These are phyloP conservation scores for Stegophylla sp. DNA, from an alignment of 2,888 invertebrate species.

Conservation along the genomic window DNA sequence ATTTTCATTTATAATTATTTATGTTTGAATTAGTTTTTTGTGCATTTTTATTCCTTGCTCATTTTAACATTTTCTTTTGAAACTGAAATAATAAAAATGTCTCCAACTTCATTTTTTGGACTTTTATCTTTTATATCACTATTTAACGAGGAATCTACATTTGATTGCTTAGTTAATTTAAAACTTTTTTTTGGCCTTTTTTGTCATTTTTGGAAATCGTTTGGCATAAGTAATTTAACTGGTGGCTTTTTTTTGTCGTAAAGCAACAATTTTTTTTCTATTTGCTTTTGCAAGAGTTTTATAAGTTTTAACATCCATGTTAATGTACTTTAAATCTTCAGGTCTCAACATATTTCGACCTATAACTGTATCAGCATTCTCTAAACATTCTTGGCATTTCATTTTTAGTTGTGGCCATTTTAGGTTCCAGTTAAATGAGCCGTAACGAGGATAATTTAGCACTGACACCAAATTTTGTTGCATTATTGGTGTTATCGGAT, in stretches of 20 bases:
- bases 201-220: neutral
- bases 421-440: conserved; percentile 76
- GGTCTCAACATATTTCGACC: neutral
- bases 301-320: neutral
- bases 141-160: neutral
- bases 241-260: neutral
- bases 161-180: neutral
- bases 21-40: neutral
- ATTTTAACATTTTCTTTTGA: neutral
- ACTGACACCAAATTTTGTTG: conserved; percentile 73
- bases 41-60: neutral
- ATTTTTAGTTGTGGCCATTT: conserved; percentile 66
- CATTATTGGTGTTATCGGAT: neutral
- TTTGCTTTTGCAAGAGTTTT: neutral
- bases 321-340: conserved; percentile 4
- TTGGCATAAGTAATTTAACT: too few relatives aligned
- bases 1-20: conserved; percentile 6
- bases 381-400: conserved; percentile 69
- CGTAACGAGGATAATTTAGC: conserved; percentile 75
- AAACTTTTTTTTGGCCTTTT: conserved; percentile 3
- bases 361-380: conserved; percentile 62
- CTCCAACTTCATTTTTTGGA: neutral
- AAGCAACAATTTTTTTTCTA: neutral
- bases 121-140: neutral
- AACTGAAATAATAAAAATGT: neutral